These are phyloP conservation scores for Syritta pipiens DNA, from an alignment of 2,888 invertebrate genomes.

Conservation along the genomic window DNA sequence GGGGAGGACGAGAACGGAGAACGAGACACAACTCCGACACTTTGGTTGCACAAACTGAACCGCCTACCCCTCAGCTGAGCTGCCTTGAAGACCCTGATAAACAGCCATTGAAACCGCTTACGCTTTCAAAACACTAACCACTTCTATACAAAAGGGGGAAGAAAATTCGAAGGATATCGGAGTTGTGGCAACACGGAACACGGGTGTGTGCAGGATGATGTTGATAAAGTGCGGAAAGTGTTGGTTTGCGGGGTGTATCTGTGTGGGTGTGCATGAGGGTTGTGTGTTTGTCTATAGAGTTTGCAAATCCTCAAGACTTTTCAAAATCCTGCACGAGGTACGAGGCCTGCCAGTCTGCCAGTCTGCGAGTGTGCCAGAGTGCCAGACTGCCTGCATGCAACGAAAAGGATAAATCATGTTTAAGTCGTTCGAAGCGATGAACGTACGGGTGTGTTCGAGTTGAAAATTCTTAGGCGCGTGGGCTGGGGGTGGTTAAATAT, in stretches of 20 bases:
- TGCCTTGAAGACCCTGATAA: background rate
- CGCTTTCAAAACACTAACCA: conserved; percentile 22
- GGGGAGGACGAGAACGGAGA: no score
- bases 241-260: conserved; percentile 20
- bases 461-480: conserved; percentile 3
- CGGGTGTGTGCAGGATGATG: conserved; percentile 1
- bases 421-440: conserved; percentile 8
- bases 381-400: background rate
- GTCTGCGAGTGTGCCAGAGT: no score
- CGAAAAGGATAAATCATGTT: conserved; percentile 16
- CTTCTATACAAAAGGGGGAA: conserved; percentile 2
- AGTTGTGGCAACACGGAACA: background rate
- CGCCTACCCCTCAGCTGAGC: background rate
- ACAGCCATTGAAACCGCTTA: background rate
- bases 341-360: no score
- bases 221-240: conserved; percentile 30
- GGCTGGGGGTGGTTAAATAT: no score
- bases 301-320: conserved; percentile 27
- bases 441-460: conserved; percentile 1
- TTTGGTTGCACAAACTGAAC: conserved; percentile 28
- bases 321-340: conserved; percentile 7
- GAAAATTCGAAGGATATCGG: conserved; percentile 7
- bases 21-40: no score
- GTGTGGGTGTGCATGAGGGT: no score
- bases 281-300: conserved; percentile 20